phyloP scores from a whole-genome alignment of 2,888 invertebrate species.

The Apamea crenata region DNA sequence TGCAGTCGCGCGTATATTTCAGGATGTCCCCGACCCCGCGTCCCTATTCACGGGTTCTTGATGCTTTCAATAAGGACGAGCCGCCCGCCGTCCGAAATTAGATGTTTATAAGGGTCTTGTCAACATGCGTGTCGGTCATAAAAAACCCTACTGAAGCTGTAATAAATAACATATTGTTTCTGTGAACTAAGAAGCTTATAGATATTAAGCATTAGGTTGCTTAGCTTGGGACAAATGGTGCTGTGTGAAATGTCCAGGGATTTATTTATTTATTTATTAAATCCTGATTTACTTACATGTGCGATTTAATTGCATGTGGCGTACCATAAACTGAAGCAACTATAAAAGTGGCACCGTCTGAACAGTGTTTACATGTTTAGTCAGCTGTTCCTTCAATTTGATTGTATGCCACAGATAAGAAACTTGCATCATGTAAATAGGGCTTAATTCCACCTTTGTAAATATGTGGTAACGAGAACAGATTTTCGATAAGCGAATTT shows the following conservation, averaged over 20 bases:
- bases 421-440: too few relatives aligned
- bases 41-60: conserved; percentile 14
- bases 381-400: too few relatives aligned
- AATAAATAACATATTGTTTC: conserved; percentile 1
- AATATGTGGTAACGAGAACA: too few relatives aligned
- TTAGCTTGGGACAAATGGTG: too few relatives aligned
- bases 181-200: background rate
- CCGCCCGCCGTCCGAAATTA: background rate
- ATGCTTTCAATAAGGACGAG: conserved; percentile 8
- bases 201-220: too few relatives aligned
- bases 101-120: background rate
- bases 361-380: too few relatives aligned
- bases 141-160: background rate
- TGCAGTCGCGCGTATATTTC: too few relatives aligned
- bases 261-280: too few relatives aligned
- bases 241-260: too few relatives aligned
- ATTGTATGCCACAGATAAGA: too few relatives aligned
- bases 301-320: background rate
- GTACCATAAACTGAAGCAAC: background rate
- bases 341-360: background rate
- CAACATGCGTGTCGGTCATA: background rate
- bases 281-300: background rate
- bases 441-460: too few relatives aligned
- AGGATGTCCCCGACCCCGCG: background rate
- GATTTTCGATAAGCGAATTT: too few relatives aligned